Evolutionary conservation across 2,113 vertebrate genomes (phyloP), one percentile per base, ranked within the genome.

Genomic region (Pterophyllum scalare): DNA sequence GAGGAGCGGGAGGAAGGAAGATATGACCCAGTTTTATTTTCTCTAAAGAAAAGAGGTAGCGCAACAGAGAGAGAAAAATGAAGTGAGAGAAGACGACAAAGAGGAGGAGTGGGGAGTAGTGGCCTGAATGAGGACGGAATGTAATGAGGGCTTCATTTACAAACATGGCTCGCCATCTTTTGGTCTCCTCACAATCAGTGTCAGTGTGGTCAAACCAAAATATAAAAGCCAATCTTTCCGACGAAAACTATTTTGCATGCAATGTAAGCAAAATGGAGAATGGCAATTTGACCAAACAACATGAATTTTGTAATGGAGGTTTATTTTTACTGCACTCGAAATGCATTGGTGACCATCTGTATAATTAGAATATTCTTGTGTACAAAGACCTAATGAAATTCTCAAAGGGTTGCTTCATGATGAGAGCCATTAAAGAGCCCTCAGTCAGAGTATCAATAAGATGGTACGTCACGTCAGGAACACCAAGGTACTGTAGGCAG

Each of bases 1-100:
- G 65, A 59, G 38, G 31, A 83, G 49, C 31, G 49, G 28, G 22
- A 79, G 75, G 75, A 80, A 75, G 24, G 75, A 89, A 80, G 87
- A 87, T 67, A 72, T 91, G 91, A 93, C 93, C 91, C 83, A 92
- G 87, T 90, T 93, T 92, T 54, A 88, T 87, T 93, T 83, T 85
- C 80, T 84, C 89, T 62, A 61, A 89, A 89, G 84, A 87, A 89
- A 87, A 88, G 75, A 86, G 80, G 89, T 59, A 19, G 59, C 81
- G 85, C 77, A 86, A 86, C 58, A 86, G 80, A 87, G 67, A 87
- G 79, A 80, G 75, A 91, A 60, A 89, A 87, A 91, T 75, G 43
- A 84, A 82, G 85, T 57, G 75, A 85, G 80, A 86, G 81, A 62
- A 81, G 54, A 81, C 49, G 78, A 65, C 31, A 60, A 78, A 72